Base-by-base conservation (phyloP, 2,888 invertebrate genomes). In the Eustalomyia histrio region DNA sequence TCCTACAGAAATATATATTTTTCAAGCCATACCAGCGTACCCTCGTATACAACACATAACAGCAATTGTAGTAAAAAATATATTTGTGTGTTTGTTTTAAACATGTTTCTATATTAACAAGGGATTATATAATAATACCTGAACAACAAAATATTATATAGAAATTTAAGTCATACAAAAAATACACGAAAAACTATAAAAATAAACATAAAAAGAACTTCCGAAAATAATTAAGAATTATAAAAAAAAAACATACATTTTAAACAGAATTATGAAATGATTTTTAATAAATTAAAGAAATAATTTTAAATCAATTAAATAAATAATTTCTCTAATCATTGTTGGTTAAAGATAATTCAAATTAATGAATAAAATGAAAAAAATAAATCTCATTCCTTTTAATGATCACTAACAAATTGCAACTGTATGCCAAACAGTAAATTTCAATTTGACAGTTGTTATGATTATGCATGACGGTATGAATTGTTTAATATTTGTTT, bases 161-260 rank as follows among this genome's bases (percentile, higher is more conserved):
- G 43, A 76, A 69, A 69, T 69, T 55, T 8, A 64, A 55, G 24
- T 64, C 53, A 33, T 63, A 69, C n/a, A 76, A 60, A 55, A 24
- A 5, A 43, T 10, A 43, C 12, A 53, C 12, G 61, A 68, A 29
- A 29, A 52, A 10, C 50, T 1, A 63, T 14, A 17, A 52, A 24
- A 29, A 29, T 6, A 55, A 33, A n/a, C 33, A 29, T 3, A 52
- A 60, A 35, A 57, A 68, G 68, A 57, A 74, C 79, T 74, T 73
- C 79, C 79, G 68, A 79, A 73, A 73, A 63, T 68, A 73, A 64
- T 73, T 17, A 65, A 58, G 57, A 65, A 33, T 58, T 43, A 33
- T 18, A 10, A 14, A 69, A 14, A 69, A 14, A 63, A 35, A 21
- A 8, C 35, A 39, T 9, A 17, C 7, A 29, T 29, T 7, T 29